These are phyloP conservation scores for Ursus arctos DNA, from an alignment of 2,113 vertebrate species.

Conservation along the genomic window DNA sequence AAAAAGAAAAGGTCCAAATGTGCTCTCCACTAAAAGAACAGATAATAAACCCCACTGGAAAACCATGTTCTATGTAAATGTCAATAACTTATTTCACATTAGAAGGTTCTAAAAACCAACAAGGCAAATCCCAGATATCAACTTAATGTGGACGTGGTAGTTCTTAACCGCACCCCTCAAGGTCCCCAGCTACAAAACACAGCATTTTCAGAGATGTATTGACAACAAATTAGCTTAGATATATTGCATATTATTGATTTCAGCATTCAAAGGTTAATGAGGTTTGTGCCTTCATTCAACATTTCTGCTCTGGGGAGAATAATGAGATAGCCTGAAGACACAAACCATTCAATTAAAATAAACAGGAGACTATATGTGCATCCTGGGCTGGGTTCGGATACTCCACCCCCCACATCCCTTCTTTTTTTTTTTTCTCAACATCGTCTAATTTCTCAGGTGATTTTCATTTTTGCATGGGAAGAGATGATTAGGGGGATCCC, in stretches of 20 bases:
- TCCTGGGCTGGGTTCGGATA: conserved; percentile 64
- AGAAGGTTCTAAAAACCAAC: not conserved
- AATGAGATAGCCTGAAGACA: conserved; percentile 84
- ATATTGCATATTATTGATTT: conserved; percentile 92
- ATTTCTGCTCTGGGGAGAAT: conserved; percentile 79
- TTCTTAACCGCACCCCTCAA: not conserved
- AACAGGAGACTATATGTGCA: conserved; percentile 66
- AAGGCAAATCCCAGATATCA: not conserved
- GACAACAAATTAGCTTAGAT: conserved; percentile 91
- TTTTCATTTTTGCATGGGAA: conserved; percentile 32
- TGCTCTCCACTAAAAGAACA: not conserved
- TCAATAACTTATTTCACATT: not conserved
- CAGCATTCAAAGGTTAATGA: conserved; percentile 91
- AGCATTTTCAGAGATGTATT: conserved; percentile 84
- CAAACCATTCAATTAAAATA: conserved; percentile 84
- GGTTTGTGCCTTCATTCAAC: conserved; percentile 84
- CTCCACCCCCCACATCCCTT: not conserved
- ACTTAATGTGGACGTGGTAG: not conserved
- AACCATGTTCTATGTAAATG: not conserved
- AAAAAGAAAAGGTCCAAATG: not conserved
- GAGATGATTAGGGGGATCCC: not conserved
- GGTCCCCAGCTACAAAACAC: conserved; percentile 61
- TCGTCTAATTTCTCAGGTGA: conserved; percentile 39
- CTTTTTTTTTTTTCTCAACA: not conserved
- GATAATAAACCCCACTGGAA: not conserved